A percentile compares a stretch with the other conserved stretches of the same genome.
Evolutionary conservation across 2,113 vertebrate genomes (phyloP).

Genomic region (Naja naja): DNA sequence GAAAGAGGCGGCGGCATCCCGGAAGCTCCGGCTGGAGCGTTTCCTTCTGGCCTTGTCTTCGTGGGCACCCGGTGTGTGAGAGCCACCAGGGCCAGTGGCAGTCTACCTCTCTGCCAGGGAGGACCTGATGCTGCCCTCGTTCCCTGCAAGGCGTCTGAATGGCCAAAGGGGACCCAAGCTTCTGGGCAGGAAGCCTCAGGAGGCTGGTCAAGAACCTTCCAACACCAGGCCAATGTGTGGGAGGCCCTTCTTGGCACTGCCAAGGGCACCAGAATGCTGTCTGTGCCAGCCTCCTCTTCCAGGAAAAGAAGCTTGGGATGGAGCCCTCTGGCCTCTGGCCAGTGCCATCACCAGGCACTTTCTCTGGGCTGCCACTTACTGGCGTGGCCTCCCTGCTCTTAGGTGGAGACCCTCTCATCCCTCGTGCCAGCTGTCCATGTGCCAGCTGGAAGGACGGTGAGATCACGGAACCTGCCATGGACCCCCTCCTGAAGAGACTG

Average conservation of each 20-base stretch:
- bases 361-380: background rate
- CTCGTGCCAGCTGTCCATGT: slow-evolving; percentile 51
- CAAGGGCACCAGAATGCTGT: background rate
- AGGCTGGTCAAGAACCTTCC: background rate
- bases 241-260: background rate
- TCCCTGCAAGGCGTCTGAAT: background rate
- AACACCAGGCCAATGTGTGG: background rate
- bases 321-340: background rate
- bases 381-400: slow-evolving; percentile 64
- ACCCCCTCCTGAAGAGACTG: background rate
- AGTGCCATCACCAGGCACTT: background rate
- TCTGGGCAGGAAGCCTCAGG: background rate
- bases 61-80: background rate
- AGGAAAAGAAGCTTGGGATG: background rate
- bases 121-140: background rate
- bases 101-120: background rate
- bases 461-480: background rate
- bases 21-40: background rate
- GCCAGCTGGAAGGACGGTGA: fast-evolving
- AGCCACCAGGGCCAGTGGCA: background rate
- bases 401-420: slow-evolving; percentile 37
- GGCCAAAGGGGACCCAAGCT: background rate
- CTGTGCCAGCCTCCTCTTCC: background rate
- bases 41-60: background rate
- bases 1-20: background rate